These are phyloP conservation scores for Nycticryphes semicollaris DNA, from an alignment of 2,113 vertebrate genomes.

Conservation along the genomic window DNA sequence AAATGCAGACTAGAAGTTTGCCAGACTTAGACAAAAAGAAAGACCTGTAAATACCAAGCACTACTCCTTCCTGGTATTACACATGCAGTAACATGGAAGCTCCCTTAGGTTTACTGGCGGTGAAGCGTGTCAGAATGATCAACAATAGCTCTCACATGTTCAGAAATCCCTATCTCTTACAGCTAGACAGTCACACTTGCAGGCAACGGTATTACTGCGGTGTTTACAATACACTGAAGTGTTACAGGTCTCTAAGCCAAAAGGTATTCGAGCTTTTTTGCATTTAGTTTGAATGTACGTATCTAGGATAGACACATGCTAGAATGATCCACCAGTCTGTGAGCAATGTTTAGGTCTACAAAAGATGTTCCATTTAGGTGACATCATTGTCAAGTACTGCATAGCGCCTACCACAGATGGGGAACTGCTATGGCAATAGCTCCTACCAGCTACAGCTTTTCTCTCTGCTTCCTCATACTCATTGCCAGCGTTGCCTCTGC, in stretches of 20 bases:
- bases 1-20: neutral
- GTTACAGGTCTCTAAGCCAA: neutral
- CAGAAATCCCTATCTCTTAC: neutral
- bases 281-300: neutral
- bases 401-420: slow-evolving; percentile 43
- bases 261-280: neutral
- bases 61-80: neutral
- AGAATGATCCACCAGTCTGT: slow-evolving; percentile 3
- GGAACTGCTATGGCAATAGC: slow-evolving; percentile 8
- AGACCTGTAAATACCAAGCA: neutral
- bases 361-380: slow-evolving; percentile 20
- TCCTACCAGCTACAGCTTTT: neutral
- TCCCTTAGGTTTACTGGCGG: neutral
- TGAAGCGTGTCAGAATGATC: neutral
- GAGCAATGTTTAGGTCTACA: slow-evolving; percentile 38
- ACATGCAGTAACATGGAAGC: neutral
- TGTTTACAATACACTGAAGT: neutral
- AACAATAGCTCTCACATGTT: neutral
- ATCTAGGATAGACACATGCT: neutral
- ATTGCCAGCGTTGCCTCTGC: slow-evolving; percentile 14
- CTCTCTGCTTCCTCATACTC: neutral
- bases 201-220: neutral
- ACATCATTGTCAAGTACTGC: slow-evolving; percentile 5
- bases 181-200: neutral
- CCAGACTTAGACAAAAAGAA: neutral